phyloP scores from a whole-genome alignment of 2,113 vertebrate genomes.

The Oryzias javanicus region DNA sequence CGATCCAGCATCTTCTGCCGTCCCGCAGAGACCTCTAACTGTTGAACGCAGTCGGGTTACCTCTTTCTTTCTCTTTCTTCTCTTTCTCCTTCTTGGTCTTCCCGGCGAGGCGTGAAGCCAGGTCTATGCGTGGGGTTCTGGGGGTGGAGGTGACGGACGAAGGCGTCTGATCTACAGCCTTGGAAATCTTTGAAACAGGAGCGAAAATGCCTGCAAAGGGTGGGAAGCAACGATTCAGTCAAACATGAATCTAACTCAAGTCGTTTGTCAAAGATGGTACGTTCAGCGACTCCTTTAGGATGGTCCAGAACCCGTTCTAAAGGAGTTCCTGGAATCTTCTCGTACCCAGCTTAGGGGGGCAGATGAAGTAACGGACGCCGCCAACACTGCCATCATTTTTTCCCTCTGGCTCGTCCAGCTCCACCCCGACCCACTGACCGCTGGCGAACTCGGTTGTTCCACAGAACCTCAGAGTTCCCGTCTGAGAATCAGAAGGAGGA shows the following conservation, averaged over 20 bases:
- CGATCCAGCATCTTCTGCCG: too few species aligned
- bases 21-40: background rate
- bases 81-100: constrained; percentile 88
- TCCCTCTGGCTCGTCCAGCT: constrained; percentile 89
- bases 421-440: constrained; percentile 92
- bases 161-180: constrained; percentile 76
- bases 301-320: background rate
- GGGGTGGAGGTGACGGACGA: constrained; percentile 88
- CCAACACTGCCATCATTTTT: constrained; percentile 92
- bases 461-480: constrained; percentile 86
- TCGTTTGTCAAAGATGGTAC: too few species aligned
- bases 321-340: background rate
- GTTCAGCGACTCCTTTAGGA: too few species aligned
- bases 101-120: constrained; percentile 83
- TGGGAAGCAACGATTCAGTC: background rate
- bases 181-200: constrained; percentile 88
- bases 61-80: constrained; percentile 75
- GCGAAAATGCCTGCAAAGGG: constrained; percentile 82
- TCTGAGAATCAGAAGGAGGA: constrained; percentile 59
- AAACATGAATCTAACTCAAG: too few species aligned
- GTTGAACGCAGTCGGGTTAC: background rate
- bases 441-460: constrained; percentile 93
- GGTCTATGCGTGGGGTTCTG: constrained; percentile 85
- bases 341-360: constrained; percentile 85
- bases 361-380: constrained; percentile 91